Evolutionary conservation across 2,113 vertebrate genomes (phyloP).

Genomic region (Paratilapia polleni): DNA sequence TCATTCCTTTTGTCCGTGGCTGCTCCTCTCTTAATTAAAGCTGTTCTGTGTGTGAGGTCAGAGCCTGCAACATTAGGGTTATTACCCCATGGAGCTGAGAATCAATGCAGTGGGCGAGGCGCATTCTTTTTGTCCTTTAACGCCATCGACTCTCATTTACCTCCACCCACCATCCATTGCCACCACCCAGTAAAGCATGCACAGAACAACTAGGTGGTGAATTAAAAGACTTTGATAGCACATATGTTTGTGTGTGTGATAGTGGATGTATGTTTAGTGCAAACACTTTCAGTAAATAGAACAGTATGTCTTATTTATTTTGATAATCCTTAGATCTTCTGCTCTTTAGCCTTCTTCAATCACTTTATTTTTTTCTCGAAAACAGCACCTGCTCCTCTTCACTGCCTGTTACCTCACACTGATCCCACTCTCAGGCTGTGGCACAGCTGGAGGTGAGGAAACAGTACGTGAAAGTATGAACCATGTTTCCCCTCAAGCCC

Average conservation of each 20-base stretch:
- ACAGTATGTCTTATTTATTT: background rate
- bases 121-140: slow-evolving; percentile 68
- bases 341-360: background rate
- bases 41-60: slow-evolving; percentile 56
- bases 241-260: background rate
- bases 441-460: slow-evolving; percentile 38
- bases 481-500: slow-evolving; percentile 40
- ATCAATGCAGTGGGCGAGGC: slow-evolving; percentile 72
- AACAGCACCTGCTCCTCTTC: slow-evolving; percentile 1
- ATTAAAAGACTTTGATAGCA: background rate
- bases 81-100: slow-evolving; percentile 69
- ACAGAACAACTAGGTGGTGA: background rate
- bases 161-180: slow-evolving; percentile 53
- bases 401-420: background rate
- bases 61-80: slow-evolving; percentile 59
- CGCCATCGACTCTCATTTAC: slow-evolving; percentile 82
- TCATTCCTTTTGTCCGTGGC: background rate
- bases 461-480: slow-evolving; percentile 21
- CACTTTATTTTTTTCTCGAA: background rate
- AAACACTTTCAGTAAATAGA: background rate
- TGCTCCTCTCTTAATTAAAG: slow-evolving; percentile 61
- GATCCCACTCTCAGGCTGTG: background rate
- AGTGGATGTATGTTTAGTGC: background rate
- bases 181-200: slow-evolving; percentile 13
- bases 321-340: background rate